Base-by-base conservation (phyloP, 1,140 invertebrate genomes). In the Drosophila eugracilis region DNA sequence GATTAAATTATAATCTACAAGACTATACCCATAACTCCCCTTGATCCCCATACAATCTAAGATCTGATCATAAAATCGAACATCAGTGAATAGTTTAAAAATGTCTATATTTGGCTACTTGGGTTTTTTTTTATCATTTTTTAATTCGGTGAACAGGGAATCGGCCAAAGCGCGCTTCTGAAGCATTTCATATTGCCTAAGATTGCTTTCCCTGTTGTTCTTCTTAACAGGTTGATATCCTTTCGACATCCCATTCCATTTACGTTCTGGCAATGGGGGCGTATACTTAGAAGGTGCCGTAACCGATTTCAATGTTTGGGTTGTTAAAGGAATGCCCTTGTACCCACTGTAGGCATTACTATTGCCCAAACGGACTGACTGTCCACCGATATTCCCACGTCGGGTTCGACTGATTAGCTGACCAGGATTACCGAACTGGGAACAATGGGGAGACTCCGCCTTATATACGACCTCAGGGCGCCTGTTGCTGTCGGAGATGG, bases 341-440 rank as follows among this genome's bases (percentile, higher is more conserved):
- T 71, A 62, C 67, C 67, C 66, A 28, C 67, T 71, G 10, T 28
- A 71, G 22, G 69, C 36, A 19, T 50, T 72, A 37, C 62, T 58
- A 28, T 32, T 3, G 54, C 17, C 36, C 36, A 30, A 9, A 10
- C 7, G 7, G 3, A 10, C 36, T 5, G 36, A 9, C 7, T 6
- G n/a, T 36, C 6, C 34, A 36, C 10, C 36, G 15, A 7, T 17
- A 3, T 9, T 9, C 1, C n/a, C n/a, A 15, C 34, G 34, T 36
- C 4, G 9, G 1, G 12, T 6, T 2, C 58, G 7, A 2, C 1
- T 12, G 3, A 12, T 0, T 1, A 14, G 5, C n/a, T 15, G 7
- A 10, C 14, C 15, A 4, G n/a, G 22, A 2, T 7, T 3, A 1
- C 14, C 15, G 14, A n/a, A 9, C 9, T 53, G 21, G 1, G 9